Base-by-base conservation (phyloP, 1,140 invertebrate genomes). In the Cydia pomonella region DNA sequence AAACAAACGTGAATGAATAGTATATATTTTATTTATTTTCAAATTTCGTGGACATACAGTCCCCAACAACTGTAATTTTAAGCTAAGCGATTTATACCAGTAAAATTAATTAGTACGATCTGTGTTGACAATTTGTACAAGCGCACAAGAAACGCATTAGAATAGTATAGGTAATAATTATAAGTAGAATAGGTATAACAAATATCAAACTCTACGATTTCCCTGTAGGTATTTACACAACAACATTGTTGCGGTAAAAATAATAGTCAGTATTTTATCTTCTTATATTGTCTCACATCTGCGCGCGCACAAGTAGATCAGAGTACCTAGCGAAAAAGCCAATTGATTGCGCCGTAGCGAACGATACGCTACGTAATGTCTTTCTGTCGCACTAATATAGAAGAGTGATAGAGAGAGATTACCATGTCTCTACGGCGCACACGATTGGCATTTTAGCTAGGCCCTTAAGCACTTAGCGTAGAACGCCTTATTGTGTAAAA, bases 211-310 rank as follows among this genome's bases (percentile, higher is more conserved):
- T 66, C 23, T 38, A 69, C 27, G 6, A 83, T 81, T 82, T 87
- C 86, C 86, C 86, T 88, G 86, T 88, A 87, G 77, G 79, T 83
- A 80, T 77, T 82, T 82, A 87, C 79, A 80, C 75, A 83, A 85
- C 79, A 84, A 85, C 83, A 77, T 80, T 78, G 80, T 83, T 79
- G 81, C 77, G 76, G 77, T 59, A 12, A 59, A 23, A 59, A 23
- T 59, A 53, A 23, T 23, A 59, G 53, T 59, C 18, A 59, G 53
- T 59, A 59, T 59, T 59, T 59, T 59, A 59, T 59, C 53, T 59
- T 10, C 53, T n/a, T 7, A 18, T 18, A 50, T 50, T 18, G 47
- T 50, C 16, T 18, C n/a, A 50, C 16, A n/a, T 16, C 47, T 50
- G 47, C 33, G 9, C n/a, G n/a, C n/a, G n/a, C n/a, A n/a, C n/a